A percentile compares a stretch with the other conserved stretches of the same genome.
Conservation (phyloP, 1,140 invertebrate genomes). For the Drosophila pandora region DNA sequence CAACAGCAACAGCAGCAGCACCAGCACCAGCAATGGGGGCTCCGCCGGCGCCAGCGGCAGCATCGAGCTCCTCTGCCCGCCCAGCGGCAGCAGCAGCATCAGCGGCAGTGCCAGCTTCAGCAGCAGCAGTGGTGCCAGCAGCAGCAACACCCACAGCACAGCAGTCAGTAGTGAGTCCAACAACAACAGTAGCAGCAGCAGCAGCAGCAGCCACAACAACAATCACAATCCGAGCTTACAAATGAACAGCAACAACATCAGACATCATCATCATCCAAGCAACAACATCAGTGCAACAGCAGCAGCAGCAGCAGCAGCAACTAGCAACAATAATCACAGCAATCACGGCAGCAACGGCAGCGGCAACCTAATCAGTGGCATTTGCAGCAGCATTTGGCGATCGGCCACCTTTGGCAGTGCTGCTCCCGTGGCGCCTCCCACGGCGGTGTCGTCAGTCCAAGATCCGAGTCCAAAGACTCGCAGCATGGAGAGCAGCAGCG, state of each 20-base stretch:
- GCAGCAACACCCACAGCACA: slow-evolving; percentile 39
- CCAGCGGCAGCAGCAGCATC: slow-evolving; percentile 67
- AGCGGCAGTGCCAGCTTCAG: slow-evolving; percentile 65
- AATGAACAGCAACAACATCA: slow-evolving; percentile 18
- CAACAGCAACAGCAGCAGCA: neutral
- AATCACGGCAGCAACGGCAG: slow-evolving; percentile 10
- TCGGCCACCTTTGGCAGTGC: slow-evolving; percentile 72
- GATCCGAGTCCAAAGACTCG: slow-evolving; percentile 10
- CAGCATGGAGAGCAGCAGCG: slow-evolving; percentile 20
- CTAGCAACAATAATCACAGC: slow-evolving; percentile 21
- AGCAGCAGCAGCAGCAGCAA: neutral
- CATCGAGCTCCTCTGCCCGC: slow-evolving; percentile 65
- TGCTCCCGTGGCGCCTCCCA: slow-evolving; percentile 37
- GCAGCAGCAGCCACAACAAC: slow-evolving; percentile 29
- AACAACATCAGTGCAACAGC: slow-evolving; percentile 18
- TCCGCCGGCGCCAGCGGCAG: slow-evolving; percentile 37
- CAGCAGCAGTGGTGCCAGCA: slow-evolving; percentile 58
- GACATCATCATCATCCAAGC: slow-evolving; percentile 24
- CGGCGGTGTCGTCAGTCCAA: neutral
- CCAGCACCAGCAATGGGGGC: neutral
- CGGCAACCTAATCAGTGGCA: slow-evolving; percentile 69
- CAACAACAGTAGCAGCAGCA: slow-evolving; percentile 29
- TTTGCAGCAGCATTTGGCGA: slow-evolving; percentile 72
- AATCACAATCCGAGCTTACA: slow-evolving; percentile 41
- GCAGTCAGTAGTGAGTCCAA: slow-evolving; percentile 38